Evolutionary conservation across 2,888 invertebrate genomes (phyloP).

Genomic region (Cephus sareptanus): DNA sequence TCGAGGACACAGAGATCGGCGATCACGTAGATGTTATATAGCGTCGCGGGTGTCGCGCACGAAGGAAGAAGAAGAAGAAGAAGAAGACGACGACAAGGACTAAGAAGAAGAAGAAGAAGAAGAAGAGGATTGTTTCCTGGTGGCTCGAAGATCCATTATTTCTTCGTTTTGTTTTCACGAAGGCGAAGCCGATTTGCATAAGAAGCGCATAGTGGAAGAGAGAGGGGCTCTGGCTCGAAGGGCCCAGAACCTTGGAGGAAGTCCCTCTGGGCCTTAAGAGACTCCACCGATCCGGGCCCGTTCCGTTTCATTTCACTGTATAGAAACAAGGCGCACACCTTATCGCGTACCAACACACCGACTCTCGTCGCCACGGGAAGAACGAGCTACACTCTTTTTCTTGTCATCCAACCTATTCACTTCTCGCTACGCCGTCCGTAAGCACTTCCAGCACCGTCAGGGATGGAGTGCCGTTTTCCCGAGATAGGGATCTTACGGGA

Average conservation of each 20-base stretch:
- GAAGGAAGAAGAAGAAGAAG: constrained; percentile 25
- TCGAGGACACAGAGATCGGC: constrained; percentile 30
- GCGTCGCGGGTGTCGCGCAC: constrained; percentile 43
- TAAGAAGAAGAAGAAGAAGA: constrained; percentile 21
- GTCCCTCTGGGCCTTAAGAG: constrained; percentile 10
- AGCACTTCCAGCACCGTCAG: not conserved
- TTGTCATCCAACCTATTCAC: constrained; percentile 24
- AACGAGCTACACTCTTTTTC: constrained; percentile 27
- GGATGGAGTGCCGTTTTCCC: constrained; percentile 19
- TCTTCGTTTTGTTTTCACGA: constrained; percentile 46
- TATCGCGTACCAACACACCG: not conserved
- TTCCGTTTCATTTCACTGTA: constrained; percentile 1
- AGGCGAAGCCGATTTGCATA: constrained; percentile 55
- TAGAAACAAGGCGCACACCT: not conserved
- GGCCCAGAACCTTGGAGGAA: not conserved
- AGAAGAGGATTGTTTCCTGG: constrained; percentile 48
- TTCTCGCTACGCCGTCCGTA: constrained; percentile 1
- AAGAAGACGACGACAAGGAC: constrained; percentile 14
- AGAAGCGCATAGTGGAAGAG: constrained; percentile 22
- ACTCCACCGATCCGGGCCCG: constrained; percentile 18
- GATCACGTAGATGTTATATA: constrained; percentile 45
- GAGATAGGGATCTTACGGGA: constrained; percentile 33
- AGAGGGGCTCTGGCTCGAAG: not conserved
- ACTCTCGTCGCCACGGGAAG: constrained; percentile 17
- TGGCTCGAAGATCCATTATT: constrained; percentile 36